Evolutionary conservation across 2,797 vertebrate species (phyloP).

Genomic region (Siniperca undulata): DNA sequence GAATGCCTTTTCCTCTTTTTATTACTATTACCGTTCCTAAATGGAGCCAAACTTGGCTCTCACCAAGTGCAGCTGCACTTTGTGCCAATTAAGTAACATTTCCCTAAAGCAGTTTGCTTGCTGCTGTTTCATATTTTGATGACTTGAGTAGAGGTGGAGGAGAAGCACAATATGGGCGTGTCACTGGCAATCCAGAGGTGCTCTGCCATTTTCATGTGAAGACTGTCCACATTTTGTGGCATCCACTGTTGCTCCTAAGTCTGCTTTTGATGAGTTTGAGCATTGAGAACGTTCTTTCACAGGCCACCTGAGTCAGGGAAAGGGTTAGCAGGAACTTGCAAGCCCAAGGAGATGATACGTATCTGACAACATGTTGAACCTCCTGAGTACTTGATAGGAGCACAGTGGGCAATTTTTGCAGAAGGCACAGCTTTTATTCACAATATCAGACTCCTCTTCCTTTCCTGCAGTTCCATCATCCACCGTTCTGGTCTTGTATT

Average conservation of each 20-base stretch:
- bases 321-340: slow-evolving; percentile 17
- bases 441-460: not conserved
- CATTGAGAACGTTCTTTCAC: not conserved
- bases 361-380: not conserved
- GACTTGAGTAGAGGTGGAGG: too few relatives aligned
- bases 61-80: not conserved
- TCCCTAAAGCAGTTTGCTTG: slow-evolving; percentile 1
- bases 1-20: not conserved
- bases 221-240: too few relatives aligned
- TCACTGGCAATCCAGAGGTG: too few relatives aligned
- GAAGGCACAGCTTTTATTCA: not conserved
- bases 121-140: not conserved
- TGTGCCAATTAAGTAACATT: slow-evolving; percentile 2
- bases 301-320: slow-evolving; percentile 2
- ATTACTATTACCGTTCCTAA: not conserved
- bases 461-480: not conserved
- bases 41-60: not conserved
- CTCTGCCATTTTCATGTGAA: too few relatives aligned
- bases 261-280: slow-evolving; percentile 1
- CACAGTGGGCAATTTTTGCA: not conserved
- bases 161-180: too few relatives aligned
- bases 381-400: not conserved
- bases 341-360: not conserved
- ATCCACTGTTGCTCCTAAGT: not conserved
- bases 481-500: not conserved